A percentile compares a stretch with the other conserved stretches of the same genome.
Conservation (phyloP, 2,797 vertebrate genomes). For the Paramormyrops hopkinsi region DNA sequence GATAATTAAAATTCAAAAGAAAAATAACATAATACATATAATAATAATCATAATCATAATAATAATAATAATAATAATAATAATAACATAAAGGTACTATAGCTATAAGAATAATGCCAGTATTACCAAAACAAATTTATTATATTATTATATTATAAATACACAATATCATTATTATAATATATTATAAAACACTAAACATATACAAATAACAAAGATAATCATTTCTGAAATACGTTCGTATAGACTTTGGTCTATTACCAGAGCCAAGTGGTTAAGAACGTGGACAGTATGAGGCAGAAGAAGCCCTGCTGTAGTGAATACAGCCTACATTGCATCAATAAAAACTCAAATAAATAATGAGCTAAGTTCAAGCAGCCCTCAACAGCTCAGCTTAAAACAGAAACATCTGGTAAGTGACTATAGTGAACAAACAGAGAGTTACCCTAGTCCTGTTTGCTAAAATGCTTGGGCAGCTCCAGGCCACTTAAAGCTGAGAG, state of each 20-base stretch:
- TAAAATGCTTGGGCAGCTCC: not conserved
- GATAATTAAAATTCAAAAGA: not conserved
- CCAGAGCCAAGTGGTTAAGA: not conserved
- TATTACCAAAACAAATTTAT: not conserved
- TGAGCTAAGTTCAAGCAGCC: not conserved
- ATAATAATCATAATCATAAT: not conserved
- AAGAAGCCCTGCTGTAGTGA: not conserved
- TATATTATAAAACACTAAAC: not conserved
- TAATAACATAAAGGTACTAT: not conserved
- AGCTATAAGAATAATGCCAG: not conserved
- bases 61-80: not conserved
- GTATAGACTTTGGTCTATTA: not conserved
- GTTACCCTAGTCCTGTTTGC: not conserved
- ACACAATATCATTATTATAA: not conserved
- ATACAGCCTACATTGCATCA: not conserved
- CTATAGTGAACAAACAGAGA: not conserved
- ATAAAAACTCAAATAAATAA: not conserved
- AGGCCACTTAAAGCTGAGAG: not conserved
- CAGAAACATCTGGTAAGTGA: constrained; percentile 1
- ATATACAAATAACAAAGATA: not conserved
- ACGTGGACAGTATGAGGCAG: not conserved
- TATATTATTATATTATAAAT: not conserved
- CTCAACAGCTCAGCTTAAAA: not conserved
- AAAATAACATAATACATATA: not conserved
- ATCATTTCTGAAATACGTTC: not conserved